Conservation (phyloP, 2,888 invertebrate genomes). For the Ochlodes sylvanus region DNA sequence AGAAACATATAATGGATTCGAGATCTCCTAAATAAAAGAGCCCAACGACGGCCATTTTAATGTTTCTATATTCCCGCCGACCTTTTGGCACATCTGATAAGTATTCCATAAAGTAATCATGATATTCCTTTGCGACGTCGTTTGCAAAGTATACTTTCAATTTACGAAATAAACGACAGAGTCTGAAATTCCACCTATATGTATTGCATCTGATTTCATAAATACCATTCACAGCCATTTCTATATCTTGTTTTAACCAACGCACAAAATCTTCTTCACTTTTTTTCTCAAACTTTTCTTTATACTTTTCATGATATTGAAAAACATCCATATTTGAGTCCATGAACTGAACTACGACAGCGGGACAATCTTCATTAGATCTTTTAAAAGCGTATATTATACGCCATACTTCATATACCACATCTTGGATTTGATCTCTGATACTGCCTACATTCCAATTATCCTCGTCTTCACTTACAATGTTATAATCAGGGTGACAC, state of each 20-base stretch:
- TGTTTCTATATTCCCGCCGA: background rate
- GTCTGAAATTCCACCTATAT: constrained; percentile 38
- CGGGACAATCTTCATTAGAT: constrained; percentile 14
- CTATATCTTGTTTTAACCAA: constrained; percentile 49
- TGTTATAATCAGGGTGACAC: background rate
- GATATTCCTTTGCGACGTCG: constrained; percentile 55
- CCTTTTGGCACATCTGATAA: constrained; percentile 38
- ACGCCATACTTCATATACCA: background rate
- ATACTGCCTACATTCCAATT: background rate
- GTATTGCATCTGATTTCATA: constrained; percentile 39
- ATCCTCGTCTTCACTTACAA: background rate
- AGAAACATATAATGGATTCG: constrained; percentile 49
- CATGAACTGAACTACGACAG: constrained; percentile 14
- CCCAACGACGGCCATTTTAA: constrained; percentile 50
- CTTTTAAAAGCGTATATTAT: constrained; percentile 15
- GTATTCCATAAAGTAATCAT: constrained; percentile 50
- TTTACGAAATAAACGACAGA: constrained; percentile 56
- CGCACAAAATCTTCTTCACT: constrained; percentile 41
- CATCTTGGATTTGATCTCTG: background rate
- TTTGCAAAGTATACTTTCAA: constrained; percentile 60
- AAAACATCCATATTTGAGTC: constrained; percentile 17
- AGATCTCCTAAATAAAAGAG: constrained; percentile 56
- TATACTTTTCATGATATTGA: background rate
- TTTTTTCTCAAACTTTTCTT: constrained; percentile 30
- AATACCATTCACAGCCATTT: constrained; percentile 43